Percentiles rank a stretch among this genome's conserved stretches.
Evolutionary conservation across 1,140 invertebrate species (phyloP).

Genomic region (Platorchestia sp.): DNA sequence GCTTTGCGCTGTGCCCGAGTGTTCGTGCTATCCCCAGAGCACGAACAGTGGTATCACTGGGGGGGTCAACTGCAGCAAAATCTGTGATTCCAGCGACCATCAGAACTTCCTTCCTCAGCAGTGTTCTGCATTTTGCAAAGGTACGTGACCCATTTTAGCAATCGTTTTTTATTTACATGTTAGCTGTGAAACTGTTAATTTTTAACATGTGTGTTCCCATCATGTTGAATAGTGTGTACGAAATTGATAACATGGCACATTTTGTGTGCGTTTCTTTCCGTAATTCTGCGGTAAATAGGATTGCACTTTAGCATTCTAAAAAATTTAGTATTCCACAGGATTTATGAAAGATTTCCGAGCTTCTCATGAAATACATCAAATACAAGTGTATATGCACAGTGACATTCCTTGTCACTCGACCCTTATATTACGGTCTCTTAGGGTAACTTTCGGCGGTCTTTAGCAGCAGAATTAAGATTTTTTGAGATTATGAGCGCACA

Average conservation of each 20-base stretch:
- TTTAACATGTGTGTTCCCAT: neutral
- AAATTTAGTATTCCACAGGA: too few relatives aligned
- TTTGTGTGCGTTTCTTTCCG: neutral
- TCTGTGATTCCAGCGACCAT: neutral
- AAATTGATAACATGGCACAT: neutral
- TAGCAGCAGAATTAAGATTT: too few relatives aligned
- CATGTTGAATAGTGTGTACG: neutral
- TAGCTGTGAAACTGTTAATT: neutral
- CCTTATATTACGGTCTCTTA: too few relatives aligned
- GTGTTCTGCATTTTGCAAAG: neutral
- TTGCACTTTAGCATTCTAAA: neutral
- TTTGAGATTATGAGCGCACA: too few relatives aligned
- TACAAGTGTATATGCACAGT: too few relatives aligned
- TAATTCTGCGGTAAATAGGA: neutral
- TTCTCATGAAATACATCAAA: too few relatives aligned
- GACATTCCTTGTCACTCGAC: too few relatives aligned
- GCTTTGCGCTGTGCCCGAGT: neutral
- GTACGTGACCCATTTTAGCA: neutral
- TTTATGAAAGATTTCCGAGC: neutral
- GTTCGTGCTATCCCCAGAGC: neutral
- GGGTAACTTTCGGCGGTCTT: too few relatives aligned
- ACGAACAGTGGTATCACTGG: neutral
- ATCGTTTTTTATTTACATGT: neutral
- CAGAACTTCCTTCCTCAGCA: neutral
- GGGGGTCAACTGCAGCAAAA: slow-evolving; percentile 20